phyloP scores from a whole-genome alignment of 2,888 invertebrate species.

The Pasiphila rectangulata region DNA sequence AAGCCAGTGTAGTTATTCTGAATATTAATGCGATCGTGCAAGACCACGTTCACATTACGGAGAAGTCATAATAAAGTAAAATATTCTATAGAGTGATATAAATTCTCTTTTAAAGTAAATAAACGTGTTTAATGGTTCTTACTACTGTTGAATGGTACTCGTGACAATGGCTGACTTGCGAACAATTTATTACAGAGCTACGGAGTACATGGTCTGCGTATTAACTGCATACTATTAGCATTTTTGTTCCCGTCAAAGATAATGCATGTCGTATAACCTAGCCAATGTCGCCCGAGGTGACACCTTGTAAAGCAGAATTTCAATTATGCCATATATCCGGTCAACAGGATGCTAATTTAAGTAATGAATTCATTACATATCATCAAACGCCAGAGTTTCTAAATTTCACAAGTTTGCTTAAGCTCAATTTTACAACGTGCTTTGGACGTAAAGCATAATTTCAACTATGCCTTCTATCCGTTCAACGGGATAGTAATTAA shows the following conservation, averaged over 20 bases:
- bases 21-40: background rate
- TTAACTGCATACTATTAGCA: conserved; percentile 54
- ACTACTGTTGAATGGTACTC: conserved; percentile 50
- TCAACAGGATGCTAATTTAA: conserved; percentile 13
- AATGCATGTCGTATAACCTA: conserved; percentile 44
- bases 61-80: conserved; percentile 11
- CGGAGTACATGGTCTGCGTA: conserved; percentile 44
- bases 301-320: conserved; percentile 42
- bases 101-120: conserved; percentile 27
- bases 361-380: too few relatives aligned
- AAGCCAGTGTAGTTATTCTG: background rate
- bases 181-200: conserved; percentile 51
- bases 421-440: too few relatives aligned
- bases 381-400: too few relatives aligned
- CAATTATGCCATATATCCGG: conserved; percentile 42
- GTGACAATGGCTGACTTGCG: conserved; percentile 51
- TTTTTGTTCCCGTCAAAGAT: conserved; percentile 52
- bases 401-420: too few relatives aligned
- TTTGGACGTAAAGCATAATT: conserved; percentile 45
- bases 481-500: conserved; percentile 15
- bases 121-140: conserved; percentile 17
- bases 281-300: conserved; percentile 32
- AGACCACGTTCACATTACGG: background rate
- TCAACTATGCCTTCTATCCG: conserved; percentile 43
- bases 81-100: conserved; percentile 24